Evolutionary conservation across 2,113 vertebrate species (phyloP).

Genomic region (Nematolebias whitei): DNA sequence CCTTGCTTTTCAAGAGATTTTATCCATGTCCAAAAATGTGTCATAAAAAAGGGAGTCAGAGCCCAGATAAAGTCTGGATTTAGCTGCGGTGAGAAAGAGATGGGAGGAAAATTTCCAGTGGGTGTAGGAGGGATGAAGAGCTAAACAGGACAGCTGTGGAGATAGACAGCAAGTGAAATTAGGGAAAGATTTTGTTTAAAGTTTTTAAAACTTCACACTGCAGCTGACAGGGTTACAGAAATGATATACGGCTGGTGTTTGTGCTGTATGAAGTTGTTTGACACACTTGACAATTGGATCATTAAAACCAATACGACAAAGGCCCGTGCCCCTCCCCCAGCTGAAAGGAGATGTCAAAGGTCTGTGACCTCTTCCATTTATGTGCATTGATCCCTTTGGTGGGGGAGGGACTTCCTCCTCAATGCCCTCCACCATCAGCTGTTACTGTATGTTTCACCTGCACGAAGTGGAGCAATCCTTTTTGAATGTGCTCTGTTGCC

Average conservation of each 20-base stretch:
- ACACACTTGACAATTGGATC: constrained; percentile 75
- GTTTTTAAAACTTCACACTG: constrained; percentile 5
- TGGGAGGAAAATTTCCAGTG: constrained; percentile 42
- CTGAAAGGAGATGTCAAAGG: constrained; percentile 81
- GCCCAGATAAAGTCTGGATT: constrained; percentile 51
- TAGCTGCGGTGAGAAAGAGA: constrained; percentile 29
- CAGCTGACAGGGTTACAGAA: not conserved
- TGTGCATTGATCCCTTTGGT: constrained; percentile 78
- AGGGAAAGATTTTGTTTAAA: not conserved
- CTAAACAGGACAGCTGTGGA: constrained; percentile 51
- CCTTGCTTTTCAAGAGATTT: constrained; percentile 11
- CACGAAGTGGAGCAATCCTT: constrained; percentile 38
- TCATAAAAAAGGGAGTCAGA: constrained; percentile 25
- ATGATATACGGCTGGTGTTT: not conserved
- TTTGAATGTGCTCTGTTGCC: not conserved
- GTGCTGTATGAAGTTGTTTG: constrained; percentile 67
- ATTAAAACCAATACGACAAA: constrained; percentile 79
- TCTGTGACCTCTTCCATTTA: constrained; percentile 82
- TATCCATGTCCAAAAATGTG: constrained; percentile 32
- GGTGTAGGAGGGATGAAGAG: constrained; percentile 55
- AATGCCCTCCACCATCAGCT: constrained; percentile 68
- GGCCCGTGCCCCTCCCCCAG: constrained; percentile 67
- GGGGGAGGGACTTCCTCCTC: constrained; percentile 67
- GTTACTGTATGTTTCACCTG: constrained; percentile 71
- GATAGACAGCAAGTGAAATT: constrained; percentile 12